These are phyloP conservation scores for Phaenicophaeus curvirostris DNA, from an alignment of 2,797 vertebrate species.

Conservation along the genomic window DNA sequence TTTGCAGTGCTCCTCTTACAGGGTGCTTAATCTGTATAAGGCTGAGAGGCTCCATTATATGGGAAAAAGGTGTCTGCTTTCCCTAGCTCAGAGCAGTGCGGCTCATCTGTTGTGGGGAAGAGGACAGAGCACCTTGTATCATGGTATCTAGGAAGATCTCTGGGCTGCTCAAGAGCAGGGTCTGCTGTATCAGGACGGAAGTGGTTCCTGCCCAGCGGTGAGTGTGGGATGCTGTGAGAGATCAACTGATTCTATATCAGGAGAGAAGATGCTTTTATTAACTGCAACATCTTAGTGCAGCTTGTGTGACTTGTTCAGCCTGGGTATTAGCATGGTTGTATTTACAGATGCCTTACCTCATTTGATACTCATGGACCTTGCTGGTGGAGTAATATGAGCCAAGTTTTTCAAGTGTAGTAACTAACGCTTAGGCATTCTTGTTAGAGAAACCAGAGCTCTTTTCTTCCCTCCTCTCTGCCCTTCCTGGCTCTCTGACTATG, in stretches of 20 bases:
- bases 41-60: slow-evolving; percentile 56
- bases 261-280: neutral
- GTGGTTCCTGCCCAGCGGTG: neutral
- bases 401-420: neutral
- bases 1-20: slow-evolving; percentile 60
- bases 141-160: fast-evolving
- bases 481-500: neutral
- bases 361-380: neutral
- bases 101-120: neutral
- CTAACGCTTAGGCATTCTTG: neutral
- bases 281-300: neutral
- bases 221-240: neutral
- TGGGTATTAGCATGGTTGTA: neutral
- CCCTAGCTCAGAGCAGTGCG: neutral
- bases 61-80: neutral
- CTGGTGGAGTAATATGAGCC: neutral
- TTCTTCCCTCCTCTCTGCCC: neutral
- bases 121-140: neutral
- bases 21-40: slow-evolving; percentile 48
- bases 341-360: neutral
- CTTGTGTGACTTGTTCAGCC: neutral
- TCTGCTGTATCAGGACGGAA: neutral
- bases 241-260: fast-evolving
- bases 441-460: neutral
- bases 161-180: neutral